Base-by-base conservation (phyloP, 2,113 vertebrate genomes). In the Eulacestoma nigropectus region DNA sequence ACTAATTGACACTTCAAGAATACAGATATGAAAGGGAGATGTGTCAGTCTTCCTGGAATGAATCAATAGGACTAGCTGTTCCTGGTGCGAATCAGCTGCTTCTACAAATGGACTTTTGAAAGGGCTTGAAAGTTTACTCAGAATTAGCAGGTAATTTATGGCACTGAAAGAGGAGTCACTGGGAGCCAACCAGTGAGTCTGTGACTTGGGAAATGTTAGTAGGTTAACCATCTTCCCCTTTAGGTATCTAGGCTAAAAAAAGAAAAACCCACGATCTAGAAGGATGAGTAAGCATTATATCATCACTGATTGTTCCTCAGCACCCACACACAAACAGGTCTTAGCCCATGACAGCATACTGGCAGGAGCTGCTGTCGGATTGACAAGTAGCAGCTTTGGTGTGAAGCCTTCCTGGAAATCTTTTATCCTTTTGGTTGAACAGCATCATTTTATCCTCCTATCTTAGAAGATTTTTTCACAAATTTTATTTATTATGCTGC, bases 261-360 rank as follows among this genome's bases (percentile, higher is more conserved):
- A 84, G 73, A 76, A 85, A 91, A 85, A 2, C n/a, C 47, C 64
- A 47, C 14, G 0, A 84, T 86, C 26, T 70, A 21, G 80, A 78
- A 69, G 86, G 72, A 89, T 95, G 90, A 94, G 73, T 84, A 86
- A 96, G 90, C 53, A 64, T 88, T 90, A 18, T 92, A 60, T 93
- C 92, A 94, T 82, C 11, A 1, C 39, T 35, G 83, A 78, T 93
- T 94, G 92, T 88, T 92, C 92, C 81, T 95, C 80, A 41, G 84
- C 80, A 92, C 96, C 87, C 84, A 68, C 84, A 59, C 85, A 53
- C 49, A 86, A 94, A 86, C 56, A 92, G 90, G 90, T 84, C 93
- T 70, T 52, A 75, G 76, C 33, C 89, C 20, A 3, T 92, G 73
- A 78, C 75, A 84, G 64, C 47, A 33, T 29, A 11, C 65, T 57